Base-by-base conservation (phyloP, 2,113 vertebrate species). In the Colius striatus region DNA sequence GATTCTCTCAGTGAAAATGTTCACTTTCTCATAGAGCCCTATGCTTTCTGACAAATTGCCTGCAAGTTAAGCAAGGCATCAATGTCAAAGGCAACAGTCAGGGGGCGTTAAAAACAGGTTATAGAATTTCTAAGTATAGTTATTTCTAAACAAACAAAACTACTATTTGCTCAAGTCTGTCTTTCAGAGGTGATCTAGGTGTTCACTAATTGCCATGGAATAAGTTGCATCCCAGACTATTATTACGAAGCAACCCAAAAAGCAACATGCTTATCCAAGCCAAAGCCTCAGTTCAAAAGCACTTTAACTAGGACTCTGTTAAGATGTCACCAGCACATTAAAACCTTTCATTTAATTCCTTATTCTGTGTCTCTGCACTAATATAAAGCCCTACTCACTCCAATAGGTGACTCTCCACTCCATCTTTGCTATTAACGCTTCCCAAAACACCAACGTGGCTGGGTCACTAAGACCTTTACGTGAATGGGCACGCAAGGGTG, bases 41-140 rank as follows among this genome's bases (percentile, higher is more conserved):
- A 20, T 2, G 68, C 19, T 27, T 84, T 67, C 55, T 18, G 18
- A 32, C 38, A 43, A 90, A 79, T 2, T 17, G 17, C 8, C 30
- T 23, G 55, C 45, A 85, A 72, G 29, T 11, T 13, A 60, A 54
- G 23, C 16, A 75, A 87, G 10, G 23, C 23, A 54, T 41, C 41
- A 34, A 18, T 3, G 5, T 36, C 66, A 90, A 82, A 93, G 21
- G 53, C 23, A 65, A 75, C 6, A 29, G 11, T 50, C 20, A 43
- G 0, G 6, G 2, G 2, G 3, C 70, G 13, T 83, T 4, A 53
- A 76, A 76, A 79, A 57, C 2, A 61, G 10, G 57, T 11, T 9
- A 51, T 0, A 38, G 26, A 67, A 54, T 57, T 73, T 32, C 6
- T 23, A 43, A 9, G 7, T 21, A 4, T 43, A 41, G 51, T 36